phyloP scores from a whole-genome alignment of 2,113 vertebrate species.

The Eurystomus gularis region DNA sequence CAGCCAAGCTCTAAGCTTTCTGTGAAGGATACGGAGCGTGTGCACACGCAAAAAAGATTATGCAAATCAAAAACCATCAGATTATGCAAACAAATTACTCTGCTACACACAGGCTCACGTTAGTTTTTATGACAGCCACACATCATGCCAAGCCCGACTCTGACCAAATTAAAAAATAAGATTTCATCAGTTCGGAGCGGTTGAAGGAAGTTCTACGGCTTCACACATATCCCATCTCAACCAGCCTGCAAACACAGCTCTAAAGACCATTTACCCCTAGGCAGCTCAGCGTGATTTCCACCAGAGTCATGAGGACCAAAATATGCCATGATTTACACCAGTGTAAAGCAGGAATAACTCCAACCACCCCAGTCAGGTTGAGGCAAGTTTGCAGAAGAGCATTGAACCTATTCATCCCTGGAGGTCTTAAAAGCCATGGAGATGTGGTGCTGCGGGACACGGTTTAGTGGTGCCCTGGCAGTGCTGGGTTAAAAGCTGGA shows the following conservation, averaged over 20 bases:
- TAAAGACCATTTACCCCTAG: background rate
- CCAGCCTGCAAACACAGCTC: background rate
- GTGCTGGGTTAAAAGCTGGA: too few species aligned
- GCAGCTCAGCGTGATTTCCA: background rate
- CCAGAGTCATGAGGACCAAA: background rate
- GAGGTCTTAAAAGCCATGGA: too few species aligned
- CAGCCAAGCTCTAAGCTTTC: background rate
- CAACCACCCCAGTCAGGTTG: background rate
- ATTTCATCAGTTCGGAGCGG: background rate
- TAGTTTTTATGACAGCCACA: background rate
- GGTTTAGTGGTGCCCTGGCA: too few species aligned
- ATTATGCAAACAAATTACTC: slow-evolving; percentile 17
- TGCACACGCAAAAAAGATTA: background rate
- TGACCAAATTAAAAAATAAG: background rate
- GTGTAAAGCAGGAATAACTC: background rate
- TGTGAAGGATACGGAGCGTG: background rate
- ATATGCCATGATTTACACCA: background rate
- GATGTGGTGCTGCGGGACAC: too few species aligned
- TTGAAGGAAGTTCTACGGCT: background rate
- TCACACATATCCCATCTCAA: background rate
- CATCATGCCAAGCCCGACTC: background rate
- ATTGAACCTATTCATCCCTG: background rate
- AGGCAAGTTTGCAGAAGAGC: background rate
- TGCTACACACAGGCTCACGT: background rate
- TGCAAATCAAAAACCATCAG: background rate